Evolutionary conservation across 2,113 vertebrate species (phyloP).

Genomic region (Anthoscopus minutus): DNA sequence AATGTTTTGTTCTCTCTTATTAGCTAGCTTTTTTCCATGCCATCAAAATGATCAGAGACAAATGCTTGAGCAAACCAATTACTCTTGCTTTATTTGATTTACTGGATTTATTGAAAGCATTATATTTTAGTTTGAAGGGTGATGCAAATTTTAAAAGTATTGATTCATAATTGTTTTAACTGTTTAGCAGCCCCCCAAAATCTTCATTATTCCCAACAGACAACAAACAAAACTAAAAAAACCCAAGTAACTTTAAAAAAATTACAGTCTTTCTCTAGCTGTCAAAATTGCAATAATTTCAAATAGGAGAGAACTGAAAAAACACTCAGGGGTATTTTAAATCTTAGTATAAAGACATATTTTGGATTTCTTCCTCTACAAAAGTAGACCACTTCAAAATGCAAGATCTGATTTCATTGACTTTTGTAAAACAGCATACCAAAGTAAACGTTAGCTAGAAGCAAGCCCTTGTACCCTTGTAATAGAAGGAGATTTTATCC

Average conservation of each 20-base stretch:
- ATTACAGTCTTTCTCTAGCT: neutral
- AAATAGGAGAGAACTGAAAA: neutral
- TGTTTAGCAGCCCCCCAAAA: neutral
- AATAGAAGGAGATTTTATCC: neutral
- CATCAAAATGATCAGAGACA: neutral
- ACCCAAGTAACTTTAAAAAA: neutral
- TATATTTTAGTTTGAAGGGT: neutral
- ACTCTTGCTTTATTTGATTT: neutral
- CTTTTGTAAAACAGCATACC: neutral
- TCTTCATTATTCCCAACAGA: neutral
- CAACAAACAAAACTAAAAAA: neutral
- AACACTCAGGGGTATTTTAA: neutral
- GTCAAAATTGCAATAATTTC: neutral
- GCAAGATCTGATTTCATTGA: neutral
- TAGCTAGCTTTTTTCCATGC: neutral
- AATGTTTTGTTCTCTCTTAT: neutral
- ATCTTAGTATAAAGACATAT: neutral
- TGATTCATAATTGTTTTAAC: neutral
- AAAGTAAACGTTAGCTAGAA: neutral
- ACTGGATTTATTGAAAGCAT: neutral
- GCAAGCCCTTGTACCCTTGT: neutral
- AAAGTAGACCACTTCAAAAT: neutral
- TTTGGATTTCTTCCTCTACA: accelerated
- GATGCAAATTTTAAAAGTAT: neutral
- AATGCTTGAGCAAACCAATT: neutral